Base-by-base conservation (phyloP, 2,113 vertebrate species). In the Prolemur simus region DNA sequence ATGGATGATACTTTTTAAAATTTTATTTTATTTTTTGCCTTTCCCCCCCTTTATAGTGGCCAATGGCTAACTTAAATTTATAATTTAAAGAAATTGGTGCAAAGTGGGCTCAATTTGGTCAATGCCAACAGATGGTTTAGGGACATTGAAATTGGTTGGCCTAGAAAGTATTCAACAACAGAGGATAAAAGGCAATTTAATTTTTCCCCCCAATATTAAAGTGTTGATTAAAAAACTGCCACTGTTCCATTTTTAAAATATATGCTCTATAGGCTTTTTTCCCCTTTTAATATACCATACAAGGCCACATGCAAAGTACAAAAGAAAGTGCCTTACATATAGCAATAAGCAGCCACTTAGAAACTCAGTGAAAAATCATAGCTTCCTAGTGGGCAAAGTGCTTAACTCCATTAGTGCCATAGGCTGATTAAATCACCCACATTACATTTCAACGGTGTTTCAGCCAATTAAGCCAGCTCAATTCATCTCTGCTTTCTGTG, bases 381-480 rank as follows among this genome's bases (percentile, higher is more conserved):
- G 86, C 97, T 98, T 98, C 90, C 97, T 96, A 83, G 97, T 96
- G 96, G 97, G 98, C 97, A 96, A 97, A 98, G 94, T 94, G 64
- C 96, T 98, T 97, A 97, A 97, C 97, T 98, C 95, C 97, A 98
- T 98, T 98, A 98, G 91, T 73, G 93, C 96, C 89, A 94, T 1
- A 91, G 91, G 84, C 80, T 98, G 98, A 98, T 98, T 98, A 97
- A 98, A 98, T 98, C 97, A 97, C 95, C 97, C 87, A 93, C 95
- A 96, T 98, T 94, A 76, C 95, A 96, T 98, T 98, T 98, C 96
- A 97, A 96, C 78, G 84, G 95, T 73, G 96, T 85, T 98, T 98
- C 95, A 98, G 94, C 95, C 98, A 98, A 98, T 98, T 98, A 98
- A 97, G 92, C 86, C 69, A 90, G 92, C 18, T 96, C 93, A 95